Base-by-base conservation (phyloP, 2,888 invertebrate species). In the Pristionchus exspectatus region DNA sequence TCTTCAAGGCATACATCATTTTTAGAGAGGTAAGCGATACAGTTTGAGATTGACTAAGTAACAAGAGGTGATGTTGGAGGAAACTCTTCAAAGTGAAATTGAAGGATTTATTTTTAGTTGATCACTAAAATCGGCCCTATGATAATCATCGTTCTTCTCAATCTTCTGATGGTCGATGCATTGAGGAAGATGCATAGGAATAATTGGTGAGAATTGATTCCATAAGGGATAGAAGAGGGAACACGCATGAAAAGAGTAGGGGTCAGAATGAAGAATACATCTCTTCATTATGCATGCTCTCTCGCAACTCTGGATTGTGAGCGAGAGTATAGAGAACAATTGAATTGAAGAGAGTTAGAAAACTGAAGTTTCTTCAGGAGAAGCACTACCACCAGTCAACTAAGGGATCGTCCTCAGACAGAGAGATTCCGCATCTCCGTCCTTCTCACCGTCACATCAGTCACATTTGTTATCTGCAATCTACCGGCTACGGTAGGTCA, bases 381-480 rank as follows among this genome's bases (percentile, higher is more conserved):
- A n/a, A 54, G 54, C 9, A 50, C 44, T 10, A 50, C 44, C 4
- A 50, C 44, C 27, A 74, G 54, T 50, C 74, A 54, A 54, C 30
- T 63, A 1, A n/a, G 30, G 30, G 74, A 74, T 54, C 50, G 74
- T 44, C 88, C 88, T 16, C 88, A 90, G 38, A 44, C 84, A 14
- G 92, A 92, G 54, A 86, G 92, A 33, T 50, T 89, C 21, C 94
- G 96, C 30, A 95, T 96, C 77, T 95, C 96, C n/a, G 94, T 95
- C 33, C 94, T 96, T 10, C 94, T 96, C 38, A 94, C 95, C 9
- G 95, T 95, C 30, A 95, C 96, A 24, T 95, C 96, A 18, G 94
- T 96, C 24, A 95, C 96, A 30, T 96, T 96, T 92, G 95, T 96
- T 90, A 93, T 96, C 50, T 95, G 96, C 90, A 95, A 95, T 91